Conservation (phyloP, 1,140 invertebrate species). For the Drosophila pseudoananassae region DNA sequence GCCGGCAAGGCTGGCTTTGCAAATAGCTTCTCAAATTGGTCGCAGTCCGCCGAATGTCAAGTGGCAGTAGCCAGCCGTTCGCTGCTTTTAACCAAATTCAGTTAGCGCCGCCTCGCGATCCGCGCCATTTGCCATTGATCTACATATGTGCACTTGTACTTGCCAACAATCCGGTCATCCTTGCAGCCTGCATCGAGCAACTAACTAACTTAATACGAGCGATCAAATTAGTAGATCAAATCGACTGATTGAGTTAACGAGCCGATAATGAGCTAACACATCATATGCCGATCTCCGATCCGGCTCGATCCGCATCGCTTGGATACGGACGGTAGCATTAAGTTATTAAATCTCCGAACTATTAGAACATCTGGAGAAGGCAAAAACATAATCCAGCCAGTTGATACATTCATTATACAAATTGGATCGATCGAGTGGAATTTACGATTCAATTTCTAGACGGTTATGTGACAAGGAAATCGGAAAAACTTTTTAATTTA, state of each 20-base stretch:
- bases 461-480: conserved; percentile 30
- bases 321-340: conserved; percentile 28
- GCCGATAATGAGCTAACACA: conserved; percentile 55
- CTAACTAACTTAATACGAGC: conserved; percentile 32
- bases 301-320: conserved; percentile 14
- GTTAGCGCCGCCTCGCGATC: conserved; percentile 39
- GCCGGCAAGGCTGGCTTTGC: conserved; percentile 16
- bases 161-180: conserved; percentile 72
- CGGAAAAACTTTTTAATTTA: not conserved
- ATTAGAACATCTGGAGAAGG: conserved; percentile 21
- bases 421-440: conserved; percentile 31
- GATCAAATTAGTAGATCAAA: conserved; percentile 52
- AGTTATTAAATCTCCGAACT: conserved; percentile 45
- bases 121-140: conserved; percentile 75
- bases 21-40: conserved; percentile 59
- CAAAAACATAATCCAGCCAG: conserved; percentile 38
- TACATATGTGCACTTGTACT: conserved; percentile 73
- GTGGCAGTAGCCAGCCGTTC: conserved; percentile 42
- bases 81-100: conserved; percentile 73
- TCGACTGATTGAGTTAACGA: conserved; percentile 50
- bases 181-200: conserved; percentile 57
- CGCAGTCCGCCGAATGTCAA: conserved; percentile 46
- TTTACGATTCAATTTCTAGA: conserved; percentile 17
- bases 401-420: conserved; percentile 38
- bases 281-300: conserved; percentile 4